Percentiles rank a stretch among this genome's conserved stretches.
Evolutionary conservation across 2,888 invertebrate genomes (phyloP).

Genomic region (Agapostemon virescens): DNA sequence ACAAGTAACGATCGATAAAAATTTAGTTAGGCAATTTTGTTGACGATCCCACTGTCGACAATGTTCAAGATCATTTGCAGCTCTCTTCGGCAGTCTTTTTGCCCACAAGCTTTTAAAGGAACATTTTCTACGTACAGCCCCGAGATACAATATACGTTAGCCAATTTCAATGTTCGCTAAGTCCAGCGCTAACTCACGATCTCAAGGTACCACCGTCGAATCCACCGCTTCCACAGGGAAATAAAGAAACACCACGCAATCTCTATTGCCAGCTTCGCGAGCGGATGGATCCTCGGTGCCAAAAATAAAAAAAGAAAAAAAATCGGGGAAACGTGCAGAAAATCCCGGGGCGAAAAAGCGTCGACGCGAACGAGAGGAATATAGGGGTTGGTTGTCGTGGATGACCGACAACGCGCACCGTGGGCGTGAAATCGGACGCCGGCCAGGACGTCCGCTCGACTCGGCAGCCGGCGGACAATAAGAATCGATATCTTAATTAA

Average conservation of each 20-base stretch:
- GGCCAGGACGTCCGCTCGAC: conserved; percentile 73
- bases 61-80: neutral
- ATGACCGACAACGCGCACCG: conserved; percentile 62
- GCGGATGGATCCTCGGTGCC: neutral
- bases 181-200: neutral
- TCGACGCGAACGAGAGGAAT: conserved; percentile 34
- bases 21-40: neutral
- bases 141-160: too few species aligned
- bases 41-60: neutral
- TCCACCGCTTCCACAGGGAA: neutral
- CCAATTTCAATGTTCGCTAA: too few species aligned
- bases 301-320: neutral
- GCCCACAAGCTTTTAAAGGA: too few species aligned
- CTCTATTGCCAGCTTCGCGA: neutral
- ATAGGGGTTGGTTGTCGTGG: conserved; percentile 56
- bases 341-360: conserved; percentile 1
- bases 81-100: neutral
- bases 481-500: conserved; percentile 81
- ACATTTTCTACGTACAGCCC: too few species aligned
- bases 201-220: too few species aligned
- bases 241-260: neutral
- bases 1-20: neutral
- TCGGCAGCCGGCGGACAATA: conserved; percentile 74
- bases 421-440: conserved; percentile 68
- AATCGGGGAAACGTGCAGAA: neutral